Conservation (phyloP, 64 coral and sea anemone genomes). For the Montipora cactus region DNA sequence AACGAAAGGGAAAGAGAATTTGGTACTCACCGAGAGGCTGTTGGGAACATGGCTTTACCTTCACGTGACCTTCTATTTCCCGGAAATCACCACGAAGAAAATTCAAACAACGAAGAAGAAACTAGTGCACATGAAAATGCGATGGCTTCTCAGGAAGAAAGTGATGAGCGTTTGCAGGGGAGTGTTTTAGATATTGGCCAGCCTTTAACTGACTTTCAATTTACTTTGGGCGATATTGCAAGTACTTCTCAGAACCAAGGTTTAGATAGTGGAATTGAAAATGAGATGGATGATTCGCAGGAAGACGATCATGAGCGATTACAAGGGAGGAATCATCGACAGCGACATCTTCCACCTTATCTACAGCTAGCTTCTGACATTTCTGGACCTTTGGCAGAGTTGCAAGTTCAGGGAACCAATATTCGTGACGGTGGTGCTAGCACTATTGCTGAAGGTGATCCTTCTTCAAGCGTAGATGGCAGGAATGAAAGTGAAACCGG, state of each 20-base stretch:
- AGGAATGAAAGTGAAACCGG: background rate
- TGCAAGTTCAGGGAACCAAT: background rate
- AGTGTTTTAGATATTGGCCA: background rate
- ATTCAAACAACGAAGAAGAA: background rate
- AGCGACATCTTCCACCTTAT: background rate
- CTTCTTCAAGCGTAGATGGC: background rate
- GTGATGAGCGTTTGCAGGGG: background rate
- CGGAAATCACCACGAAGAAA: background rate
- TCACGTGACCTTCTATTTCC: background rate
- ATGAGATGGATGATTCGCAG: background rate
- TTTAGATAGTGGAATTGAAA: background rate
- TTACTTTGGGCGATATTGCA: background rate
- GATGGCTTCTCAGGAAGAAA: background rate
- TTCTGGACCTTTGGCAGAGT: constrained; percentile 1
- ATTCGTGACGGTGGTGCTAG: background rate
- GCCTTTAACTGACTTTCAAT: background rate
- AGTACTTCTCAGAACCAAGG: background rate
- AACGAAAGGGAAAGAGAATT: background rate
- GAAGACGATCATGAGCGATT: background rate
- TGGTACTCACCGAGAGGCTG: background rate
- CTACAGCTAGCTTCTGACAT: constrained; percentile 13
- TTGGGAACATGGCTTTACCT: background rate
- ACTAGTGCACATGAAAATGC: background rate
- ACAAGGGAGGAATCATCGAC: background rate
- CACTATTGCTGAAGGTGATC: background rate